Evolutionary conservation across 2,888 invertebrate species (phyloP).

Genomic region (Peribatodes rhomboidaria): DNA sequence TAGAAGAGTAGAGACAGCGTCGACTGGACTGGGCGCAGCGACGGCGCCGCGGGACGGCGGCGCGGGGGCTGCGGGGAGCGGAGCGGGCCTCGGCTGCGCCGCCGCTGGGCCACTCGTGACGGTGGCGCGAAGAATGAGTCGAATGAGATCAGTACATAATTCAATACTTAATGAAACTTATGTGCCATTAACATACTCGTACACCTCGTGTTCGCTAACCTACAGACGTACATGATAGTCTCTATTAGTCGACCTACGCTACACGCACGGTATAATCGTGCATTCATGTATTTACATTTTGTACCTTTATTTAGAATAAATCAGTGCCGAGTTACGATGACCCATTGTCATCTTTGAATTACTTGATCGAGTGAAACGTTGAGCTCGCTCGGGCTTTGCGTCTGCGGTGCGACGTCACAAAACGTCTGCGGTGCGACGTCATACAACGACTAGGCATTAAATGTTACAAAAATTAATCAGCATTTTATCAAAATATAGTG

Average conservation of each 20-base stretch:
- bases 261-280: slow-evolving; percentile 28
- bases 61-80: no score
- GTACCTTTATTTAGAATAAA: slow-evolving; percentile 44
- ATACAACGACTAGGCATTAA: neutral
- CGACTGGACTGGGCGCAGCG: no score
- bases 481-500: slow-evolving; percentile 12
- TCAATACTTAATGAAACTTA: neutral
- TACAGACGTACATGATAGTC: slow-evolving; percentile 2
- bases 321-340: slow-evolving; percentile 41
- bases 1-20: neutral
- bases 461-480: slow-evolving; percentile 5
- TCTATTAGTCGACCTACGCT: slow-evolving; percentile 17
- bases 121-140: neutral
- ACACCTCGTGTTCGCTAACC: neutral
- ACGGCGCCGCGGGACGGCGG: no score
- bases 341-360: slow-evolving; percentile 14
- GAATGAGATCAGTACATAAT: neutral
- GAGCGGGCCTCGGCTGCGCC: neutral
- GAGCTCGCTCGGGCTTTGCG: slow-evolving; percentile 8
- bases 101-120: neutral
- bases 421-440: neutral
- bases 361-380: slow-evolving; percentile 8
- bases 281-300: slow-evolving; percentile 34
- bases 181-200: neutral
- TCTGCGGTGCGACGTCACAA: neutral